These are phyloP conservation scores for Pectinophora gossypiella DNA, from an alignment of 1,140 invertebrate species.

Conservation along the genomic window DNA sequence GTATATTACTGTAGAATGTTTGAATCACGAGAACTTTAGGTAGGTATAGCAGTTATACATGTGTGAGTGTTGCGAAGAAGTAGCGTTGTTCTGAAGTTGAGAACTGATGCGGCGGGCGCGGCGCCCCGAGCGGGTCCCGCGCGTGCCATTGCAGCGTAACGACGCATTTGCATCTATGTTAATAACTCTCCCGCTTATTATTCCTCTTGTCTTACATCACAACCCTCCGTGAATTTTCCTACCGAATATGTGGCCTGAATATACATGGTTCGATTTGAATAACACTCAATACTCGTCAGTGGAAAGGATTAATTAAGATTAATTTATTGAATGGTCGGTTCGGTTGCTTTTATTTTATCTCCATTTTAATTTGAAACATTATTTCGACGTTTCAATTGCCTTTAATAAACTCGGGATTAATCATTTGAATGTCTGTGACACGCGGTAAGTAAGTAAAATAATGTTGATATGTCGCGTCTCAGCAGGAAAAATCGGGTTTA, in stretches of 20 bases:
- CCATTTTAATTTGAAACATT: too few relatives aligned
- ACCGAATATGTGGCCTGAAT: not conserved
- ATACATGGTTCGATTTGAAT: not conserved
- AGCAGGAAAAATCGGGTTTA: not conserved
- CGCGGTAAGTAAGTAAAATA: too few relatives aligned
- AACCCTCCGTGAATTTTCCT: not conserved
- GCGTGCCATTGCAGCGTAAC: slow-evolving; percentile 32
- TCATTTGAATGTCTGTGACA: too few relatives aligned
- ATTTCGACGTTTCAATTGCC: too few relatives aligned
- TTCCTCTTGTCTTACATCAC: slow-evolving; percentile 22
- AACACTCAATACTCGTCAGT: too few relatives aligned
- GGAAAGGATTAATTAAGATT: too few relatives aligned
- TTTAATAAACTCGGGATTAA: too few relatives aligned
- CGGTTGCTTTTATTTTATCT: too few relatives aligned
- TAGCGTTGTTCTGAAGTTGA: slow-evolving; percentile 13
- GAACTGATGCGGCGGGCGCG: slow-evolving; percentile 9
- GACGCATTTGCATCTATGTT: slow-evolving; percentile 39
- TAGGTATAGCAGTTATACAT: too few relatives aligned
- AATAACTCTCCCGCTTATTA: slow-evolving; percentile 31
- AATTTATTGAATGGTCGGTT: too few relatives aligned
- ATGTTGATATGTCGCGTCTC: not conserved
- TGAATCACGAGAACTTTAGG: too few relatives aligned
- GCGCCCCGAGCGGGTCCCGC: slow-evolving; percentile 15
- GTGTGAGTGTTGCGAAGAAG: slow-evolving; percentile 2
- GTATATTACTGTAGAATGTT: too few relatives aligned